These are phyloP conservation scores for Palythoa grandis DNA, from an alignment of 92 coral and sea anemone genomes.

Conservation along the genomic window DNA sequence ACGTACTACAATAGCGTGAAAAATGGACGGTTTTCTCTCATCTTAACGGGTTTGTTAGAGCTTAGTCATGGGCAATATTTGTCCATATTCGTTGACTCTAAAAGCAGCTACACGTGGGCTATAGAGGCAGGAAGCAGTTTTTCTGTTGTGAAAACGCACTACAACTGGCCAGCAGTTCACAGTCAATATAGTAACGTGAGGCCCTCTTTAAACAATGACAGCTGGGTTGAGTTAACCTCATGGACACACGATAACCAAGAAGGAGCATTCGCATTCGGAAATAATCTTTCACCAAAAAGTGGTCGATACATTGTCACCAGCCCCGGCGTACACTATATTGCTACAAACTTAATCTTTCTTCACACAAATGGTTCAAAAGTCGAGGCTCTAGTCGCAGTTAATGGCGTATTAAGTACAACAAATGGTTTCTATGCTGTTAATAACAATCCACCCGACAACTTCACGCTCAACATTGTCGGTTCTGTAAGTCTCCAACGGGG, in stretches of 20 bases:
- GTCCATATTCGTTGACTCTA: constrained; percentile 50
- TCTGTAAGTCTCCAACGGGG: constrained; percentile 50
- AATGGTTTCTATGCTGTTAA: constrained; percentile 57
- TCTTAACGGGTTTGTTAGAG: constrained; percentile 58
- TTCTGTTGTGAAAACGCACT: constrained; percentile 54
- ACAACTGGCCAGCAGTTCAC: constrained; percentile 71
- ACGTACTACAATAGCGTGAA: constrained; percentile 41
- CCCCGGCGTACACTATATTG: constrained; percentile 63
- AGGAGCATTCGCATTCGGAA: constrained; percentile 56
- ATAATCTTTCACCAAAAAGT: constrained; percentile 20
- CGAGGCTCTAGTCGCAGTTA: constrained; percentile 52
- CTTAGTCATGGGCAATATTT: constrained; percentile 59
- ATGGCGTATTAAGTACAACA: constrained; percentile 23
- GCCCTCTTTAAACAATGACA: not conserved
- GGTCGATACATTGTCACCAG: constrained; percentile 41
- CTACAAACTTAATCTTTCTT: constrained; percentile 51
- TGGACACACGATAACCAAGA: constrained; percentile 53
- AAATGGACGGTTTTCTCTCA: constrained; percentile 40
- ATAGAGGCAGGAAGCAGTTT: constrained; percentile 55
- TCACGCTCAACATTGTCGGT: constrained; percentile 67
- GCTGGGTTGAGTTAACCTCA: constrained; percentile 50
- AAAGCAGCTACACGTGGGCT: constrained; percentile 37
- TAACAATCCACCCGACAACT: constrained; percentile 47
- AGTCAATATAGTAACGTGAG: constrained; percentile 30
- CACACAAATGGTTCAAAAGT: constrained; percentile 21